A percentile compares a stretch with the other conserved stretches of the same genome.
Conservation (phyloP, 2,113 vertebrate species). For the Melanerpes aurifrons region DNA sequence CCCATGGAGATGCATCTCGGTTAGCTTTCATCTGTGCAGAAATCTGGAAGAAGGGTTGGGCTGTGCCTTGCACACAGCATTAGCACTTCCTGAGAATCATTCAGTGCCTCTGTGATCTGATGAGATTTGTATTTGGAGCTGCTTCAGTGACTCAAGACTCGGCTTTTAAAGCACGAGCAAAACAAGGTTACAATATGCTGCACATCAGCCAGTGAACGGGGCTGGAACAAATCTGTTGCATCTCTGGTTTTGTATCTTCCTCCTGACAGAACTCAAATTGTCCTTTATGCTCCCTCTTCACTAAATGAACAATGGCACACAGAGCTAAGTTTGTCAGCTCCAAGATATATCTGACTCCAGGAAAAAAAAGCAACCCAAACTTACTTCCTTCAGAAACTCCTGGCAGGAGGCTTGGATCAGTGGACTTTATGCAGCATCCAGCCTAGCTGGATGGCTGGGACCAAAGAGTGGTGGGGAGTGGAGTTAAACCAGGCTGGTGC, state of each 20-base stretch:
- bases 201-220: neutral
- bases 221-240: conserved; percentile 25
- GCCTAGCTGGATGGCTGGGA: too few species aligned
- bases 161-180: conserved; percentile 26
- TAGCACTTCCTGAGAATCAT: neutral
- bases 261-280: conserved; percentile 10
- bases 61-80: neutral
- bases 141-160: neutral
- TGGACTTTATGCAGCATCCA: too few species aligned
- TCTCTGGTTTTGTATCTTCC: neutral
- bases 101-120: conserved; percentile 11
- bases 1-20: neutral
- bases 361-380: too few species aligned
- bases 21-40: neutral
- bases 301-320: neutral
- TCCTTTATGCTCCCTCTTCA: conserved; percentile 11
- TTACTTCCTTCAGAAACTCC: too few species aligned
- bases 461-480: too few species aligned
- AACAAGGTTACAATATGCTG: neutral
- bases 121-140: conserved; percentile 22
- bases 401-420: too few species aligned
- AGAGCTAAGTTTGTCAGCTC: conserved; percentile 8
- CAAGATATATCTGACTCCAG: neutral
- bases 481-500: too few species aligned
- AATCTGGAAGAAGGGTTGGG: neutral